Percentiles rank a stretch among this genome's conserved stretches.
phyloP scores from a whole-genome alignment of 1,140 invertebrate species.

The Lepidotrigona ventralis region DNA sequence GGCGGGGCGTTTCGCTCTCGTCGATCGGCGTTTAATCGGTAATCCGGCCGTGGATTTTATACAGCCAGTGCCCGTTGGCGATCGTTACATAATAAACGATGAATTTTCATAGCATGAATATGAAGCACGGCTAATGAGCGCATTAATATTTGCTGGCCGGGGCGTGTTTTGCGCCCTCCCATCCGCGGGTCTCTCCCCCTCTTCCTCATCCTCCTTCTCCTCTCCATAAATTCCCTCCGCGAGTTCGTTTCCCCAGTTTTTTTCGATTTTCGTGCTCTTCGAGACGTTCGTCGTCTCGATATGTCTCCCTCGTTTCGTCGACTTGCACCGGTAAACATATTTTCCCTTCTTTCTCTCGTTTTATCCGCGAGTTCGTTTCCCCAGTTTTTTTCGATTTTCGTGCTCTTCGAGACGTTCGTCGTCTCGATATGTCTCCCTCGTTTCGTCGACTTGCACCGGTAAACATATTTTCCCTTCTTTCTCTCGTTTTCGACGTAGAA shows the following conservation, averaged over 20 bases:
- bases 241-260: neutral
- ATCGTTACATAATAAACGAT: constrained; percentile 66
- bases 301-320: neutral
- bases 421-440: neutral
- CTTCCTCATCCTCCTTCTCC: too few relatives aligned
- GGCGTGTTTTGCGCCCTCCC: constrained; percentile 12
- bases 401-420: too few relatives aligned
- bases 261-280: neutral
- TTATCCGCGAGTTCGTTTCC: neutral
- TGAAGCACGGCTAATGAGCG: constrained; percentile 65
- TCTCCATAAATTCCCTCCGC: constrained; percentile 28
- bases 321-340: neutral
- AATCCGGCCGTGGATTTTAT: constrained; percentile 45
- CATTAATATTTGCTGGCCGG: constrained; percentile 60
- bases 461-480: neutral
- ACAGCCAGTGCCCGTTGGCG: constrained; percentile 13
- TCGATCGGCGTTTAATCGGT: constrained; percentile 54
- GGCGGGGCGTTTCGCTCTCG: neutral
- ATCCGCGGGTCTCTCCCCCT: neutral
- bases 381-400: too few relatives aligned
- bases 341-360: neutral
- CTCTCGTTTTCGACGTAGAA: neutral
- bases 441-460: neutral
- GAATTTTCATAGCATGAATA: constrained; percentile 66
- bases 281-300: neutral